Evolutionary conservation across 1,140 invertebrate genomes (phyloP), one percentile per base, ranked within the genome.

Genomic region (Propsilocerus akamusi): DNA sequence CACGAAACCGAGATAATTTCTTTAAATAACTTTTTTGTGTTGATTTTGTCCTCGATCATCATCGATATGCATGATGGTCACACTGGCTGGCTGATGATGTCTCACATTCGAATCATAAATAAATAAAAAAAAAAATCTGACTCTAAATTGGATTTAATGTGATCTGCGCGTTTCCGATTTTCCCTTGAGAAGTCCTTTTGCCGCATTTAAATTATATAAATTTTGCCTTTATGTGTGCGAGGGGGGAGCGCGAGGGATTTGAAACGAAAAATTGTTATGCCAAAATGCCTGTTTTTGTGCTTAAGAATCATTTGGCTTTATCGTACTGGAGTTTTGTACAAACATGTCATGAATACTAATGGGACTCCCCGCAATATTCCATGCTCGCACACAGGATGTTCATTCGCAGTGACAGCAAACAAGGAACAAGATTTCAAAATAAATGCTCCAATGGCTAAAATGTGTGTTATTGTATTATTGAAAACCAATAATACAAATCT

Each of bases 401-500:
- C 14, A n/a, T n/a, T 20, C 34, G 34, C 10, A 41, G 8, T 7
- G 34, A 41, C 10, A n/a, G 6, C 28, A n/a, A 30, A 30, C 5
- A 10, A 41, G 34, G 22, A 41, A 41, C 22, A 41, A 20, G 34
- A 20, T 41, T 41, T 41, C 22, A 14, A 7, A 30, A n/a, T 8
- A 30, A 30, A 30, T 30, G 28, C 28, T 8, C 10, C n/a, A 30
- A 30, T 30, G 28, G 10, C n/a, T 30, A n/a, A 30, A 30, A n/a
- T n/a, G n/a, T n/a, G n/a, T n/a, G n/a, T 41, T 41, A 41, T 41
- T 41, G 34, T 17, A 41, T 41, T 41, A 41, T 41, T 8, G 34
- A 41, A 41, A 41, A 41, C 34, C 34, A 41, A 41, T 41, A 41
- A 41, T 41, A 41, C 34, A 41, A 41, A 41, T 41, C 34, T 41